A percentile compares a stretch with the other conserved stretches of the same genome.
Conservation (phyloP, 1,140 invertebrate genomes). For the Chironomus striatipennis region DNA sequence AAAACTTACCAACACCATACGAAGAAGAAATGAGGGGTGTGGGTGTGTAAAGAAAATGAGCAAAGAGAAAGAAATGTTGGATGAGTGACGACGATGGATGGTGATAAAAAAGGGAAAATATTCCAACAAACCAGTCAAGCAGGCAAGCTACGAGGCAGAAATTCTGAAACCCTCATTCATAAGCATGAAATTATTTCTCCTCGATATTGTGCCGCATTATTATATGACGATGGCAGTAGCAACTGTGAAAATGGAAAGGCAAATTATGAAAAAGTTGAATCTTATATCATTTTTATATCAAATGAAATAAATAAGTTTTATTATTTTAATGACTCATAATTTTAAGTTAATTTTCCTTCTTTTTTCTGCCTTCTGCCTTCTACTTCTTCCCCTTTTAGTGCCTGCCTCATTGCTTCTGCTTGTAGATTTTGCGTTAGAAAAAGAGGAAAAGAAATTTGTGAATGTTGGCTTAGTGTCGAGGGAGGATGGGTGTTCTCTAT, state of each 20-base stretch:
- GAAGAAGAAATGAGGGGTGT: background rate
- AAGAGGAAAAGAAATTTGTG: too few relatives aligned
- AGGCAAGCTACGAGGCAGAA: background rate
- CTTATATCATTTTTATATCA: constrained; percentile 23
- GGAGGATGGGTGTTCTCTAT: background rate
- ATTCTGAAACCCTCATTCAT: background rate
- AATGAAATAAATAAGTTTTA: constrained; percentile 20
- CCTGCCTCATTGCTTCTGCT: background rate
- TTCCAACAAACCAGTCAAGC: background rate
- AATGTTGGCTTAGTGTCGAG: too few relatives aligned
- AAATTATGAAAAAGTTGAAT: constrained; percentile 6
- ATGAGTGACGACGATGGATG: constrained; percentile 1
- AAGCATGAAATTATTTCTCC: background rate
- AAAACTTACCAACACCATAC: background rate
- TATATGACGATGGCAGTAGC: background rate
- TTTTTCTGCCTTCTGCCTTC: constrained; percentile 1
- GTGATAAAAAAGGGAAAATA: constrained; percentile 4
- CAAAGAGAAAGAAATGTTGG: too few relatives aligned
- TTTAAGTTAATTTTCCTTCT: constrained; percentile 19
- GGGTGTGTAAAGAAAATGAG: background rate
- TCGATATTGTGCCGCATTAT: background rate
- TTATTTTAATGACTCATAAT: constrained; percentile 19
- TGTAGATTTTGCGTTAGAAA: background rate
- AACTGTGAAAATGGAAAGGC: background rate
- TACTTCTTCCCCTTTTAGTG: background rate